Evolutionary conservation across 1,140 invertebrate species (phyloP).

Genomic region (Brachionus angularis): DNA sequence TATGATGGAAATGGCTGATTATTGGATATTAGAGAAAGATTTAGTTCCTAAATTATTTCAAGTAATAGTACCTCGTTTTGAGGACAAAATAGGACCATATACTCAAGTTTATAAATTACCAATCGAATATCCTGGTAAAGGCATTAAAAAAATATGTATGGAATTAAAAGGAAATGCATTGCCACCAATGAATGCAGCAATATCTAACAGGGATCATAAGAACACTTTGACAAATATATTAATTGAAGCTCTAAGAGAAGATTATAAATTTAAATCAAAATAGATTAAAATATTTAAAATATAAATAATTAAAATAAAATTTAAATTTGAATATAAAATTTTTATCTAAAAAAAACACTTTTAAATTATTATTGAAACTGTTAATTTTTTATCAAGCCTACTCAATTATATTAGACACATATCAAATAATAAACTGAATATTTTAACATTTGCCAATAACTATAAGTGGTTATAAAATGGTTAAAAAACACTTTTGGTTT

Average conservation of each 20-base stretch:
- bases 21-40: conserved; percentile 44
- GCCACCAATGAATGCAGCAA: conserved; percentile 13
- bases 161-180: conserved; percentile 29
- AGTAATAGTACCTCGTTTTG: conserved; percentile 39
- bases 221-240: conserved; percentile 35
- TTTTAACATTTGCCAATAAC: no score
- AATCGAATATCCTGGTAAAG: conserved; percentile 32
- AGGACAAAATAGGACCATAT: conserved; percentile 41
- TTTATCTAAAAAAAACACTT: no score
- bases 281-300: no score
- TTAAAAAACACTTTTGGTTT: no score
- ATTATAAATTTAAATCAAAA: conserved; percentile 40
- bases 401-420: no score
- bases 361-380: no score
- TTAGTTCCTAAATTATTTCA: conserved; percentile 41
- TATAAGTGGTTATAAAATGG: no score
- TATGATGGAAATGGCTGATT: conserved; percentile 44
- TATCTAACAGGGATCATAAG: not conserved
- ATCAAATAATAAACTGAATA: no score
- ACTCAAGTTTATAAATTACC: conserved; percentile 35
- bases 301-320: no score
- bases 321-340: no score
- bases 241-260: conserved; percentile 24
- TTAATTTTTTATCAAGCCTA: no score
- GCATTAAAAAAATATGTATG: conserved; percentile 23